phyloP scores from a whole-genome alignment of 2,888 invertebrate genomes.

The Caenorhabditis becei region DNA sequence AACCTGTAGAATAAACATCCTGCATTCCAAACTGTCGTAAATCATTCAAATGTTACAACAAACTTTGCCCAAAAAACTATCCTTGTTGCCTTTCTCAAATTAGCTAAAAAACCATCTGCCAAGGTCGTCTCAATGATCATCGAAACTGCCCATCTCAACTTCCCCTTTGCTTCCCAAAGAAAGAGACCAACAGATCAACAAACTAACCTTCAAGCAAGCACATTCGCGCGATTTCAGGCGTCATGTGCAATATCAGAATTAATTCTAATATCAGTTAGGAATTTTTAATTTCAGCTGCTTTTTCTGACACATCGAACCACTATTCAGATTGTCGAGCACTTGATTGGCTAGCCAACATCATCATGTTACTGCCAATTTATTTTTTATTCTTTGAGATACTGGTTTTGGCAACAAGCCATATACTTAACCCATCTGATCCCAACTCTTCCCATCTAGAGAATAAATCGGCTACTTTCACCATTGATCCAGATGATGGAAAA shows the following conservation, averaged over 20 bases:
- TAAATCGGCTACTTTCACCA: background rate
- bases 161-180: background rate
- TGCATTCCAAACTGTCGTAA: slow-evolving; percentile 22
- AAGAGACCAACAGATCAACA: background rate
- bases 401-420: background rate
- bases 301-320: background rate
- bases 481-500: background rate
- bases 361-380: background rate
- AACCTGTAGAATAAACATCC: slow-evolving; percentile 50
- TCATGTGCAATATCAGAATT: background rate
- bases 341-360: slow-evolving; percentile 6
- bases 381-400: background rate
- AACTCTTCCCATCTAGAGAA: too few relatives aligned
- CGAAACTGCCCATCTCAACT: background rate
- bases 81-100: background rate
- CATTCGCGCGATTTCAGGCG: background rate
- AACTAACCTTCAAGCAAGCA: background rate
- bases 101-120: background rate
- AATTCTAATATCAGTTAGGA: background rate
- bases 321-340: background rate
- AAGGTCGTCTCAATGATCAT: background rate
- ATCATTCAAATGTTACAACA: background rate
- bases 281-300: slow-evolving; percentile 22
- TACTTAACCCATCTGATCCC: background rate
- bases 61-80: background rate